Evolutionary conservation across 30 jellyfish, hydroid and myxozoan genomes (phyloP).

Genomic region (Cassiopea andromeda): DNA sequence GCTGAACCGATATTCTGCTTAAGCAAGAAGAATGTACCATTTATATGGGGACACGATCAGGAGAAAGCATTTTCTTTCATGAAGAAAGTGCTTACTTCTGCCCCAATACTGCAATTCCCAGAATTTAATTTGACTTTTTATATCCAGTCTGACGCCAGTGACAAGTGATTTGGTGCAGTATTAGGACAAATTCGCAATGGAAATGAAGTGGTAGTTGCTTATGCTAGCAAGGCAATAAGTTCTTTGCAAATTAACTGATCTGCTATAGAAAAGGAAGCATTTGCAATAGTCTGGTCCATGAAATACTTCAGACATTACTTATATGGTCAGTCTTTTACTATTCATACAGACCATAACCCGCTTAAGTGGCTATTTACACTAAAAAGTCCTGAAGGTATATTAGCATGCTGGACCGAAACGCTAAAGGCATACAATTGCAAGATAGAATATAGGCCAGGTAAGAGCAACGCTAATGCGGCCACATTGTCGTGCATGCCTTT

Average conservation of each 20-base stretch:
- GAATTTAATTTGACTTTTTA: conserved; percentile 40
- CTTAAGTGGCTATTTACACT: conserved; percentile 55
- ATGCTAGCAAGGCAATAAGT: conserved; percentile 38
- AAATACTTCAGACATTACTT: conserved; percentile 44
- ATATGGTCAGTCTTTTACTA: conserved; percentile 62
- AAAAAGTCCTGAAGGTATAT: conserved; percentile 36
- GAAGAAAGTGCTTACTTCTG: conserved; percentile 40
- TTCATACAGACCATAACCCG: conserved; percentile 71
- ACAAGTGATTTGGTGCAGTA: conserved; percentile 57
- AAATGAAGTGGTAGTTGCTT: conserved; percentile 41
- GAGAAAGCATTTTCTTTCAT: conserved; percentile 61
- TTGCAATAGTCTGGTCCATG: conserved; percentile 65
- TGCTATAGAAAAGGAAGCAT: conserved; percentile 61
- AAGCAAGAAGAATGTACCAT: conserved; percentile 32
- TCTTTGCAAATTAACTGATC: conserved; percentile 16
- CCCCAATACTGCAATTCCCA: conserved; percentile 58
- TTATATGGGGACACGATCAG: conserved; percentile 41
- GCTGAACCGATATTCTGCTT: conserved; percentile 55
- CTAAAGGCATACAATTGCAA: conserved; percentile 52
- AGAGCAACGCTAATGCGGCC: conserved; percentile 62
- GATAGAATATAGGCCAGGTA: conserved; percentile 74
- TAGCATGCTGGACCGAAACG: conserved; percentile 68
- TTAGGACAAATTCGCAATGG: conserved; percentile 63
- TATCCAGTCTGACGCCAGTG: conserved; percentile 58
- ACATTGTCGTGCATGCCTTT: conserved; percentile 70